Evolutionary conservation across 1,140 invertebrate genomes (phyloP).

Genomic region (Drosophila mayri): DNA sequence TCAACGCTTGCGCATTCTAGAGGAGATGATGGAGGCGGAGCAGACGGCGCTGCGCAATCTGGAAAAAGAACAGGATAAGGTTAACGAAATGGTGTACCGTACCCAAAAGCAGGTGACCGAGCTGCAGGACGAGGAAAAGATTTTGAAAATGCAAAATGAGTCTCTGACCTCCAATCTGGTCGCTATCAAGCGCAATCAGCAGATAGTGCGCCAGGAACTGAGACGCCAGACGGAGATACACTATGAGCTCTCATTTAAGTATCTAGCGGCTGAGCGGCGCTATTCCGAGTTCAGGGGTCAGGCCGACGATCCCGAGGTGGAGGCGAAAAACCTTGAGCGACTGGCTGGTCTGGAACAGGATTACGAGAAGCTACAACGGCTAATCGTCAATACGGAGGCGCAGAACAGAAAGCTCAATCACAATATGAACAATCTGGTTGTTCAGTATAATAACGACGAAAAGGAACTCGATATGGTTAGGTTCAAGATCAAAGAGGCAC

Average conservation of each 20-base stretch:
- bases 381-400: constrained; percentile 81
- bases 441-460: constrained; percentile 78
- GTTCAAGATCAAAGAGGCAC: constrained; percentile 85
- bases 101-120: constrained; percentile 67
- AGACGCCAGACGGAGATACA: constrained; percentile 76
- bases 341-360: constrained; percentile 59
- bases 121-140: constrained; percentile 62
- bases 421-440: constrained; percentile 85
- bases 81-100: constrained; percentile 73
- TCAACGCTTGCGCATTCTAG: constrained; percentile 72
- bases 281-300: constrained; percentile 48
- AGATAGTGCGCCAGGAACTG: constrained; percentile 50
- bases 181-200: constrained; percentile 56
- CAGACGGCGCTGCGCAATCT: constrained; percentile 50
- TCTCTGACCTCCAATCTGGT: constrained; percentile 46
- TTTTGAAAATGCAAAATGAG: constrained; percentile 53
- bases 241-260: constrained; percentile 74
- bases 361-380: constrained; percentile 52
- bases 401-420: constrained; percentile 87
- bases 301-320: constrained; percentile 57
- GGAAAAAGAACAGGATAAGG: constrained; percentile 66
- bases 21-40: constrained; percentile 77
- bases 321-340: constrained; percentile 44
- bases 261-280: constrained; percentile 53
- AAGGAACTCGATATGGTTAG: constrained; percentile 62